phyloP scores from a whole-genome alignment of 2,888 invertebrate species.

The Escarpia spicata region DNA sequence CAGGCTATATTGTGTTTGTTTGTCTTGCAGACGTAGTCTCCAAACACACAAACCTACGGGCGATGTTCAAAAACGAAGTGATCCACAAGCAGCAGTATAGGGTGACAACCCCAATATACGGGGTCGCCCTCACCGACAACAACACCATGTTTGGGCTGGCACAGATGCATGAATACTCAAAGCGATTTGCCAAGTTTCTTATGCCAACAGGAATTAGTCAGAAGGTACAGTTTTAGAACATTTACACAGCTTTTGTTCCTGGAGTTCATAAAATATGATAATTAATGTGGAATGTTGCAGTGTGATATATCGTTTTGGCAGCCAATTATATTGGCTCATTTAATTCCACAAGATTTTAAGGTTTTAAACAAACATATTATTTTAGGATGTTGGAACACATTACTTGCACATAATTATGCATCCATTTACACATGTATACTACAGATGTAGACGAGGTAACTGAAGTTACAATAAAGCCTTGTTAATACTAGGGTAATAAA shows the following conservation, averaged over 20 bases:
- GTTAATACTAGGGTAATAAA: no score
- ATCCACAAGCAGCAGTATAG: constrained; percentile 53
- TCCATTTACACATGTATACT: neutral
- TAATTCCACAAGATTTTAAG: no score
- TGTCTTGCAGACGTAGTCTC: constrained; percentile 25
- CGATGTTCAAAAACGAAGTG: constrained; percentile 55
- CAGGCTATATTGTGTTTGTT: neutral
- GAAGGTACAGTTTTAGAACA: neutral
- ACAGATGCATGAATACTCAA: constrained; percentile 38
- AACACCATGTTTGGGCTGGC: constrained; percentile 51
- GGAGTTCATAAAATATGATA: neutral
- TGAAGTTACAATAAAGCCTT: neutral
- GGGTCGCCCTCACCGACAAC: constrained; percentile 51
- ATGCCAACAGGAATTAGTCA: neutral
- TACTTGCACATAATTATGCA: no score
- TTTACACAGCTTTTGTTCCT: no score
- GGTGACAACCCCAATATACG: constrained; percentile 52
- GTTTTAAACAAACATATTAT: no score
- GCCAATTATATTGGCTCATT: no score
- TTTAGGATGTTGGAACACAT: no score
- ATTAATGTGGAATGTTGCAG: no score
- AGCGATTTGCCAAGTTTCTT: neutral
- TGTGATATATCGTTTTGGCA: no score
- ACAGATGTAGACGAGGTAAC: neutral
- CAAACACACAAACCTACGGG: constrained; percentile 54